Base-by-base conservation (phyloP, 2,888 invertebrate genomes). In the Ormyrus nitidulus region DNA sequence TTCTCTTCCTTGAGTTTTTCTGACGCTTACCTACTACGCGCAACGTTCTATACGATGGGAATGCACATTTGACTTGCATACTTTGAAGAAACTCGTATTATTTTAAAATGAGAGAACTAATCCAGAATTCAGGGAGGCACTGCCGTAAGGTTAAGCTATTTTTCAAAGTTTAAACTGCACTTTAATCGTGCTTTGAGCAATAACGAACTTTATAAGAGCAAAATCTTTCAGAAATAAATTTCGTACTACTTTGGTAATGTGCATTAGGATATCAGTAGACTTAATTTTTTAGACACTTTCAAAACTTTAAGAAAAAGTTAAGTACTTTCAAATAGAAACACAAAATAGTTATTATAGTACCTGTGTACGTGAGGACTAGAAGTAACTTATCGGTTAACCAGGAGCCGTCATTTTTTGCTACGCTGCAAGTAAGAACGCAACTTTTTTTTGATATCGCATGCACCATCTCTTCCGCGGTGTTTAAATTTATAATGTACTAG, bases 91-190 rank as follows among this genome's bases (percentile, higher is more conserved):
- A 58, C 58, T 66, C 48, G 51, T 49, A 74, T 74, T 66, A 74
- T 74, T 74, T 53, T 68, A 44, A 46, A 10, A 56, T 44, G 54
- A 48, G 61, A 19, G 11, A 54, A 54, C 62, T 64, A 53, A 73
- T 64, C 9, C 5, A 64, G 62, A 74, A 74, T 74, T 51, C 49
- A 73, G 51, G 11, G 11, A 44, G 51, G 11, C 58, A 66, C 59
- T 58, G 65, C 58, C 48, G 49, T 5, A 54, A 74, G 49, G 66
- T 34, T 34, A 34, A 34, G 34, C 4, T 2, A 74, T 66, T 74
- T 74, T 74, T 74, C 58, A 51, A 66, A 74, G 13, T 74, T 66
- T 59, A 58, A 48, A 73, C 65, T 64, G 73, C 54, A 34, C 56
- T 73, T 65, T 46, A 65, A 9, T 13, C 44, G 54, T 65, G 66